Evolutionary conservation across 2,888 invertebrate genomes (phyloP).

Genomic region (Diadromus collaris): DNA sequence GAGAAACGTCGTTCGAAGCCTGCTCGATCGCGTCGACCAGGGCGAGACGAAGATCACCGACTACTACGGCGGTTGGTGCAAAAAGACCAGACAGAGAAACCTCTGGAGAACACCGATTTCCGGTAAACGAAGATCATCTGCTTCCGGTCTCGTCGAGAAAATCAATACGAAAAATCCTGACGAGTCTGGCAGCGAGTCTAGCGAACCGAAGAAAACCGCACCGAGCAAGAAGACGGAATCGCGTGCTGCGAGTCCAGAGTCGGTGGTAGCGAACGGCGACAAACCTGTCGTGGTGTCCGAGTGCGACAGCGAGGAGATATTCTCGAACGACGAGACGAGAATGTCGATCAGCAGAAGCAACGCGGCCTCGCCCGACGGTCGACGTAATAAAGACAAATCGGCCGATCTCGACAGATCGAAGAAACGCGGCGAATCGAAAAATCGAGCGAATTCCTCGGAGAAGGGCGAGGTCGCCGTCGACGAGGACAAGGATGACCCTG

Average conservation of each 20-base stretch:
- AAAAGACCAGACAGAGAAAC: conserved; percentile 50
- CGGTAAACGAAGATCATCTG: conserved; percentile 28
- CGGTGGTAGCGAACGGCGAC: conserved; percentile 6
- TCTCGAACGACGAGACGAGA: conserved; percentile 64
- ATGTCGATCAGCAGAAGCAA: background rate
- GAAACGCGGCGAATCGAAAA: background rate
- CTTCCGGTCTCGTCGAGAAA: conserved; percentile 3
- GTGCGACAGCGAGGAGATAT: conserved; percentile 71
- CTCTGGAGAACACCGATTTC: conserved; percentile 19
- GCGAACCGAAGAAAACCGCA: background rate
- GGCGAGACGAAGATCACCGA: conserved; percentile 61
- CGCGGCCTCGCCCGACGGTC: background rate
- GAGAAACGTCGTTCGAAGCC: conserved; percentile 54
- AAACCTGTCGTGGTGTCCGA: conserved; percentile 65
- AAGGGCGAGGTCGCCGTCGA: background rate
- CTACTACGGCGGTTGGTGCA: conserved; percentile 65
- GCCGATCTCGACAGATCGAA: background rate
- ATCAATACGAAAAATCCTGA: conserved; percentile 19
- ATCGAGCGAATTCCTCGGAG: background rate
- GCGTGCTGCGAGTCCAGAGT: conserved; percentile 14
- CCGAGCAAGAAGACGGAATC: conserved; percentile 17
- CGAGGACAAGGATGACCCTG: conserved; percentile 2
- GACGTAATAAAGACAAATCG: background rate
- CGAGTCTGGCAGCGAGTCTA: conserved; percentile 41
- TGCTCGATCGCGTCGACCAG: conserved; percentile 38